Evolutionary conservation across 1,140 invertebrate species (phyloP), one percentile per base, ranked within the genome.

Genomic region (Saxidomus purpurata): DNA sequence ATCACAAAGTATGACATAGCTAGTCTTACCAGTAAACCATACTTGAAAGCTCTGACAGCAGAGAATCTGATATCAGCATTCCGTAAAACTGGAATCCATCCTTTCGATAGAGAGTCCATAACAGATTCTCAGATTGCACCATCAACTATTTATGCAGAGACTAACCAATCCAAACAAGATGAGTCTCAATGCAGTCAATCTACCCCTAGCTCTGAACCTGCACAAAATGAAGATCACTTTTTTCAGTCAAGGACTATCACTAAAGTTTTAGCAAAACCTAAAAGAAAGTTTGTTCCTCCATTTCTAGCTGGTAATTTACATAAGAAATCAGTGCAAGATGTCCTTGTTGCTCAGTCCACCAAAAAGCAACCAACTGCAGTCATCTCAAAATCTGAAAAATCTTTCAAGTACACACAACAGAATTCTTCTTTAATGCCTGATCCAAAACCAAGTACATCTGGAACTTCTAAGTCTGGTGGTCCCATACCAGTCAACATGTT

Each of bases 61-160:
- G 80, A 81, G 63, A 87, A 87, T 47, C n/a, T 90, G 22, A 47
- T 55, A 31, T 85, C 89, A 25, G 61, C 69, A 25, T 90, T 90
- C 61, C 25, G 80, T 11, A 83, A 63, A 52, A 49, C 87, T 59
- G 90, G 85, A 34, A 83, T 91, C n/a, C 90, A 77, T 71, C 90
- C 90, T 8, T 82, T 90, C 43, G 43, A 79, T 17, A 74, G 63
- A 9, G 47, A 22, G 15, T 40, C 28, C 11, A 74, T 89, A 15
- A 43, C 36, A 11, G n/a, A 25, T 22, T 25, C n/a, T 22, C 28
- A 74, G n/a, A 74, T 36, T 19, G 69, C 59, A 77, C 82, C 69
- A 19, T 49, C 83, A 43, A 25, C 67, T 19, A 87, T 90, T 49
- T 87, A 59, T 19, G 22, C 9, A 34, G 13, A 13, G 15, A 9